Evolutionary conservation across 2,888 invertebrate species (phyloP), one percentile per base, ranked within the genome.

Genomic region (Linnaemya tessellans): DNA sequence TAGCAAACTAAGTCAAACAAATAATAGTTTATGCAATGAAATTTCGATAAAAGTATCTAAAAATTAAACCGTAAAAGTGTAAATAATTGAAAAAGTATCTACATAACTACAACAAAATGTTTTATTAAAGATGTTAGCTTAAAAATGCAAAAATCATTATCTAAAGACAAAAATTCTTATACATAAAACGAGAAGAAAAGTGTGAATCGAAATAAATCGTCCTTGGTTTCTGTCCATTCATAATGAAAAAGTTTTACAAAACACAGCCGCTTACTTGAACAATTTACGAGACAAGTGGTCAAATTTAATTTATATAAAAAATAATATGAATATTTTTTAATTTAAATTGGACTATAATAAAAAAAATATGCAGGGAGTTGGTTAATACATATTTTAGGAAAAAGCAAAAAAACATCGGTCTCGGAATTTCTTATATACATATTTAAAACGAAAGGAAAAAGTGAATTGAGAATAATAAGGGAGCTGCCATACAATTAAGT

Each of bases 361-460:
- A 58, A 18, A 46, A 3, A 22, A 30, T 60, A 30, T 83, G 60
- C 68, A 73, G 83, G 79, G 79, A 84, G 83, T 84, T 84, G 73
- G 68, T 84, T 84, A 60, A 56, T 35, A 35, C 5, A 30, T 43
- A 65, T 64, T 25, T 22, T 38, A 38, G 9, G 11, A 10, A 38
- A 8, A 38, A 38, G 8, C 43, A 70, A 75, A 68, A 80, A 75
- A 77, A 56, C 77, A 78, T 83, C 79, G 46, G 78, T 74, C 60
- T 51, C 62, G 58, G 68, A 79, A 79, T 84, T 84, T 74, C 60
- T 74, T 79, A 74, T 73, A 49, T 79, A 84, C 68, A 74, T 74
- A 68, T 84, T 79, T 85, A 80, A 71, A 68, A 84, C 68, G 71
- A 67, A 83, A 83, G 54, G 56, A 84, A 82, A 51, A 58, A 43